Conservation (phyloP, 2,888 invertebrate genomes). For the Drosophila macrothrix region DNA sequence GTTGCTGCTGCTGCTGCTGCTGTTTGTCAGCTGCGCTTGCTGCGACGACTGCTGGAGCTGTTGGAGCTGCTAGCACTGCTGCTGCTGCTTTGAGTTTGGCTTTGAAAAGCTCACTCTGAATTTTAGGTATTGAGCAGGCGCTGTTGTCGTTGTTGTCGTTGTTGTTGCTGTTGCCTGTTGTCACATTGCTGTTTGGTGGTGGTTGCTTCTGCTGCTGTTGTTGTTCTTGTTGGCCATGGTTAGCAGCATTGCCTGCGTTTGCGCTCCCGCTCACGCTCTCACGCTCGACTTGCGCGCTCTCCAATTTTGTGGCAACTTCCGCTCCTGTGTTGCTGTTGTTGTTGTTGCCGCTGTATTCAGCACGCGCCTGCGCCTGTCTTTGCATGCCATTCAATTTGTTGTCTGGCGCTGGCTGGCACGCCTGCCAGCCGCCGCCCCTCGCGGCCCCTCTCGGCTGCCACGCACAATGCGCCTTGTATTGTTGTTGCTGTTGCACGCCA, state of each 20-base stretch:
- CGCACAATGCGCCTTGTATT: slow-evolving; percentile 67
- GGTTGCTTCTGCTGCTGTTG: slow-evolving; percentile 58
- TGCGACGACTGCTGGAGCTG: slow-evolving; percentile 69
- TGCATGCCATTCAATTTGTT: slow-evolving; percentile 52
- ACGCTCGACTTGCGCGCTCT: slow-evolving; percentile 77
- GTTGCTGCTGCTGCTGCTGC: slow-evolving; percentile 61
- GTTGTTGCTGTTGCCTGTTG: slow-evolving; percentile 38
- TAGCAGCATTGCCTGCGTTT: slow-evolving; percentile 51
- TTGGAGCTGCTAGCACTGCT: slow-evolving; percentile 43
- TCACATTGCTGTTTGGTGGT: slow-evolving; percentile 58
- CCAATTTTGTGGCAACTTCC: slow-evolving; percentile 74
- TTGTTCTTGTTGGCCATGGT: slow-evolving; percentile 56
- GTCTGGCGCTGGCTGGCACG: slow-evolving; percentile 61
- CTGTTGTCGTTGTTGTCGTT: slow-evolving; percentile 36
- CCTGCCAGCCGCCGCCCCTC: slow-evolving; percentile 31
- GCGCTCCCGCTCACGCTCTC: slow-evolving; percentile 67
- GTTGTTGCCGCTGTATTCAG: slow-evolving; percentile 68
- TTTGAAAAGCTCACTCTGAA: slow-evolving; percentile 75
- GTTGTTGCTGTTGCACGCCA: slow-evolving; percentile 44
- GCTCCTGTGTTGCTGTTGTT: slow-evolving; percentile 52
- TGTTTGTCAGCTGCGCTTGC: slow-evolving; percentile 76
- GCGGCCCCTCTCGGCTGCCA: slow-evolving; percentile 48
- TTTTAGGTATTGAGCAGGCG: slow-evolving; percentile 72
- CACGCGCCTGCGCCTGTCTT: slow-evolving; percentile 72
- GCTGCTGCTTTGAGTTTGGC: slow-evolving; percentile 66